Conservation (phyloP, 2,888 invertebrate species). For the Sialis fuliginosa region DNA sequence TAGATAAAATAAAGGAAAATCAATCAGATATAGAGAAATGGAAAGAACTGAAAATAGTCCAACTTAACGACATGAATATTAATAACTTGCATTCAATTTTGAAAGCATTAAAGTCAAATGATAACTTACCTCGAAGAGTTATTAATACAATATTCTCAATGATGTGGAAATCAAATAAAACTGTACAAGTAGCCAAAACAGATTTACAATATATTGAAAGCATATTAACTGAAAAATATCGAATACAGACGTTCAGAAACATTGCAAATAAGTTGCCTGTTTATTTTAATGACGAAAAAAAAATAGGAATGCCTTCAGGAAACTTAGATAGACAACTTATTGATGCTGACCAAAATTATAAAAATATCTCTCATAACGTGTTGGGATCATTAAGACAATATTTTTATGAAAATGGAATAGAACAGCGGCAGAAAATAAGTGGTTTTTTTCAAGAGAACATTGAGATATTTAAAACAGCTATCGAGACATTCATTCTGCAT, state of each 20-base stretch:
- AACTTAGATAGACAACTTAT: slow-evolving; percentile 3
- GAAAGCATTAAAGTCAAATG: not conserved
- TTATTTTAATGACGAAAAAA: slow-evolving; percentile 2
- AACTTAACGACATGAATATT: not conserved
- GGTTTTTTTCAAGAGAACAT: not conserved
- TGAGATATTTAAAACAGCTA: slow-evolving; percentile 3
- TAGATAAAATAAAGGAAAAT: too few species aligned
- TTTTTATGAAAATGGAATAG: slow-evolving; percentile 5
- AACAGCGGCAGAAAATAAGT: slow-evolving; percentile 1
- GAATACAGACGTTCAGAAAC: slow-evolving; percentile 7
- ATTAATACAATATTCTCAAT: too few species aligned
- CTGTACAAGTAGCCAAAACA: not conserved
- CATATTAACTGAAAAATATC: slow-evolving; percentile 8
- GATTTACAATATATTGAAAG: slow-evolving; percentile 5
- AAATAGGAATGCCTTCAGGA: slow-evolving; percentile 4
- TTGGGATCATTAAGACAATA: slow-evolving; percentile 8
- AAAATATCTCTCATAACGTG: slow-evolving; percentile 6
- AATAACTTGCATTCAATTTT: not conserved
- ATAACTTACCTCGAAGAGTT: too few species aligned
- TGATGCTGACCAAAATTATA: slow-evolving; percentile 4
- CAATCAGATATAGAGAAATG: not conserved
- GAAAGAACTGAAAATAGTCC: not conserved
- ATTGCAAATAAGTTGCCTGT: slow-evolving; percentile 5
- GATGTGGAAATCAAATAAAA: not conserved
- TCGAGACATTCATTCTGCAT: slow-evolving; percentile 5